Percentiles rank a stretch among this genome's conserved stretches.
Conservation (phyloP, 2,113 vertebrate species). For the Dromiciops gliroides region DNA sequence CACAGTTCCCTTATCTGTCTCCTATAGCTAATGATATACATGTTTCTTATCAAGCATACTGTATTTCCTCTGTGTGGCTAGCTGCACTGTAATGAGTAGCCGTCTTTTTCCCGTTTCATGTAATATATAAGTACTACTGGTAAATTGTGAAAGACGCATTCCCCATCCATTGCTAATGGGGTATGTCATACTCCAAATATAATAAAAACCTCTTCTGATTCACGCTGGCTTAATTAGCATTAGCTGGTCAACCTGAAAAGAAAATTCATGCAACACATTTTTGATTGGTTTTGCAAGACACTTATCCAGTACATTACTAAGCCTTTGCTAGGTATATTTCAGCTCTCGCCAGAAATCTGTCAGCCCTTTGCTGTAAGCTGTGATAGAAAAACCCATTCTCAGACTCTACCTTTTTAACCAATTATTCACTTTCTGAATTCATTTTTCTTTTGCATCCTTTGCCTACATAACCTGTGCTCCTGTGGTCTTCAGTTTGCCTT, state of each 20-base stretch:
- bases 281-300: neutral
- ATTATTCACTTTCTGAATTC: neutral
- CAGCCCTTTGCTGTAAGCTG: neutral
- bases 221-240: neutral
- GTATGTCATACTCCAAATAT: neutral
- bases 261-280: neutral
- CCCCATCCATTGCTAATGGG: no score
- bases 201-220: neutral
- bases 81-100: neutral
- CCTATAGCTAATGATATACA: neutral
- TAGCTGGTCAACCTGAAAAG: neutral
- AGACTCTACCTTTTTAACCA: neutral
- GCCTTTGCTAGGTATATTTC: neutral
- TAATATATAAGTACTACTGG: neutral
- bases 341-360: neutral
- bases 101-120: neutral
- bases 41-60: neutral
- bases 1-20: neutral
- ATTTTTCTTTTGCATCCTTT: neutral
- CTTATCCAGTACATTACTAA: neutral
- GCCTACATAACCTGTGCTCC: neutral
- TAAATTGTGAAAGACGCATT: no score
- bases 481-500: neutral
- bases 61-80: neutral
- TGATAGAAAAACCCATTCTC: neutral